phyloP scores from a whole-genome alignment of 2,888 invertebrate genomes.

The Drosophila birchii region DNA sequence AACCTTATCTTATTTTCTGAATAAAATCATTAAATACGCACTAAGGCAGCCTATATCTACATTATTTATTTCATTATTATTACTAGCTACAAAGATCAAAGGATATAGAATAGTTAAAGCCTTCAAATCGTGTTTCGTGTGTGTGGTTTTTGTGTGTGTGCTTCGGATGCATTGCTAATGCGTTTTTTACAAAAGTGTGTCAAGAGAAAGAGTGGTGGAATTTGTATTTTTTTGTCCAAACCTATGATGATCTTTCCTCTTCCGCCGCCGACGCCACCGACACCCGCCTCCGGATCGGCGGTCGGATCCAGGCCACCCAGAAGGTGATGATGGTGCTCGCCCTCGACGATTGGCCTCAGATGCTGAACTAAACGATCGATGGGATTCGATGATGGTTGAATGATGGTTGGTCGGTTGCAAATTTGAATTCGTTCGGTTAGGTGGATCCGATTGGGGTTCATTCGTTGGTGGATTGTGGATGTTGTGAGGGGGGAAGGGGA shows the following conservation, averaged over 20 bases:
- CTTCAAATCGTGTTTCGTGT: slow-evolving; percentile 20
- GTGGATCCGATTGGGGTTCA: slow-evolving; percentile 40
- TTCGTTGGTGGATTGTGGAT: slow-evolving; percentile 47
- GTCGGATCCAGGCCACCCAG: slow-evolving; percentile 58
- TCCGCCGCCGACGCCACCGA: slow-evolving; percentile 74
- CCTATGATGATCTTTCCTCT: slow-evolving; percentile 86
- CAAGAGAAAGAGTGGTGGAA: slow-evolving; percentile 51
- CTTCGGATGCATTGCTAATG: slow-evolving; percentile 56
- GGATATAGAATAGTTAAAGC: background rate
- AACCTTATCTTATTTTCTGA: background rate
- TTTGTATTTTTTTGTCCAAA: slow-evolving; percentile 81
- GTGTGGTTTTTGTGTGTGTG: slow-evolving; percentile 31
- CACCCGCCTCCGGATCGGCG: slow-evolving; percentile 48
- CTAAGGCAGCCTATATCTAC: background rate
- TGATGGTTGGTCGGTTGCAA: slow-evolving; percentile 50
- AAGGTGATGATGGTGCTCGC: slow-evolving; percentile 76
- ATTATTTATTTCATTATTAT: background rate
- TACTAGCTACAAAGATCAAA: slow-evolving; percentile 2
- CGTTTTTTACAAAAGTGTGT: slow-evolving; percentile 60
- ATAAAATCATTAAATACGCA: background rate
- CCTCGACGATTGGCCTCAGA: slow-evolving; percentile 81
- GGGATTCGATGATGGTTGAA: slow-evolving; percentile 18
- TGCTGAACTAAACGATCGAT: slow-evolving; percentile 64
- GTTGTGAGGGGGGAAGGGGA: slow-evolving; percentile 34
- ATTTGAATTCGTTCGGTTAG: slow-evolving; percentile 48